A percentile compares a stretch with the other conserved stretches of the same genome.
Evolutionary conservation across 2,888 invertebrate genomes (phyloP).

Genomic region (Ormyrus thymus): DNA sequence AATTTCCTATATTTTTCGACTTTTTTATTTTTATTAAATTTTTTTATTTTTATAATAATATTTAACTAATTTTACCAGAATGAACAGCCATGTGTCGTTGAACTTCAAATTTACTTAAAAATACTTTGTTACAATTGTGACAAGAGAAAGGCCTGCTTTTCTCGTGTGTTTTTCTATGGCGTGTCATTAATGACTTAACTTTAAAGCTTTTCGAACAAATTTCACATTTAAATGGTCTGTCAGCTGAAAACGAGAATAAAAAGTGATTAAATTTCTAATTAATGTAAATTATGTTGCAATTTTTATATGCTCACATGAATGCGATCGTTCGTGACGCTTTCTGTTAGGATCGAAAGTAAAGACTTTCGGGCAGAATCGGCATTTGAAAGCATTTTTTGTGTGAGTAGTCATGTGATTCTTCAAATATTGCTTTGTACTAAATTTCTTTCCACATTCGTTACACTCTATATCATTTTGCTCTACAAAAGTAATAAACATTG

Average conservation of each 20-base stretch:
- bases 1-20: too few relatives aligned
- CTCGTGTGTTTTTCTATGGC: slow-evolving; percentile 74
- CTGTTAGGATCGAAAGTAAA: slow-evolving; percentile 84
- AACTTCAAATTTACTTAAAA: slow-evolving; percentile 74
- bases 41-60: neutral
- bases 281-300: neutral
- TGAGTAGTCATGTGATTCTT: slow-evolving; percentile 78
- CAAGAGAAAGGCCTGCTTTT: slow-evolving; percentile 74
- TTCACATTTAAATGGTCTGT: slow-evolving; percentile 71
- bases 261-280: slow-evolving; percentile 7
- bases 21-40: too few relatives aligned
- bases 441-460: slow-evolving; percentile 79
- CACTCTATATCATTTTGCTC: slow-evolving; percentile 79
- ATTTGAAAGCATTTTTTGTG: slow-evolving; percentile 75
- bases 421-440: slow-evolving; percentile 79
- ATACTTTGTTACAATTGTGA: slow-evolving; percentile 71
- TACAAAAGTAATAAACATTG: slow-evolving; percentile 63
- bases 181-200: slow-evolving; percentile 69
- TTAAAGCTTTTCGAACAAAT: slow-evolving; percentile 72
- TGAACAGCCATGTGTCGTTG: slow-evolving; percentile 73
- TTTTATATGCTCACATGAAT: slow-evolving; percentile 77
- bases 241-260: slow-evolving; percentile 60
- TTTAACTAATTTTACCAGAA: slow-evolving; percentile 66
- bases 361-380: slow-evolving; percentile 81
- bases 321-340: slow-evolving; percentile 82